Base-by-base conservation (phyloP, 1,140 invertebrate species). In the Aporrectodea caliginosa region DNA sequence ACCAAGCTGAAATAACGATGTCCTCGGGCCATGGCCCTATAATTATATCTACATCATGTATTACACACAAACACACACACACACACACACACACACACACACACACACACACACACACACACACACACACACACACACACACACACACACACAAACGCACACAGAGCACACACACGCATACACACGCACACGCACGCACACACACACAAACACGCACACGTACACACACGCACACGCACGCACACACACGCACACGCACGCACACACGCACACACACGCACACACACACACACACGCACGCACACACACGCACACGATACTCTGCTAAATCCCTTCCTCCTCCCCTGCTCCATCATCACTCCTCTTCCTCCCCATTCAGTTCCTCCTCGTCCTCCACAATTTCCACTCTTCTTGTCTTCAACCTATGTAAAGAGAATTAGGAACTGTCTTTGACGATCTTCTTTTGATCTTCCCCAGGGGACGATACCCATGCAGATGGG, bases 211-310 rank as follows among this genome's bases (percentile, higher is more conserved):
- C 58, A 68, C 27, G 58, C 33, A 68, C 16, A 32, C 43, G 14
- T 79, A 16, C 22, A 79, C 34, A 34, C 34, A 16, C 32, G 29
- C 79, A 71, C 68, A 12, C 79, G 12, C 35, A 85, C 85, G 82
- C 43, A 80, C 33, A 43, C 58, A 70, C 74, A 75, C 29, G 29
- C 22, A 31, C 86, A 33, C 27, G 77, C 58, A 69, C 30, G 35
- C 33, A 77, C 35, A 83, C 69, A 79, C 69, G 35, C 27, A 71
- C 58, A 68, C 35, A 75, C 75, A 35, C 31, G 34, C 81, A 74
- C 70, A 82, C 70, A 34, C 43, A 81, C 75, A 82, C 70, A 81
- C 80, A 82, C 14, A 71, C 32, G 72, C n/a, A 33, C 31, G 82
- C 27, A 81, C 16, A 80, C 27, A 68, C 58, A 68, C 27, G 27